Conservation (phyloP, 2,797 vertebrate species). For the Argentina silus region DNA sequence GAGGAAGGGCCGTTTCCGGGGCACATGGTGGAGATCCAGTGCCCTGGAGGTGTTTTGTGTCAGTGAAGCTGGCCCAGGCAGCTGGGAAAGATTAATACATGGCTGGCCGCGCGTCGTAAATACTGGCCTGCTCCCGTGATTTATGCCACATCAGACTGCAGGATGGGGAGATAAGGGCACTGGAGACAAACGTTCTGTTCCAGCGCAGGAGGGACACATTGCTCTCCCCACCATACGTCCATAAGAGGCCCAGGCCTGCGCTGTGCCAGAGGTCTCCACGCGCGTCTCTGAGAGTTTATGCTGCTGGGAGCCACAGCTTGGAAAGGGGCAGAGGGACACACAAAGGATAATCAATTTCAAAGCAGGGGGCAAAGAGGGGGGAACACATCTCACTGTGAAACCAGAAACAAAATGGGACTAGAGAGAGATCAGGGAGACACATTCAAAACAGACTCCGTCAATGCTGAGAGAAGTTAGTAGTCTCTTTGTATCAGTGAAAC, state of each 20-base stretch:
- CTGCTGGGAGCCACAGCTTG: background rate
- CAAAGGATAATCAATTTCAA: background rate
- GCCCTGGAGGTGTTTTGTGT: constrained; percentile 67
- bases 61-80: constrained; percentile 53
- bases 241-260: background rate
- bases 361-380: background rate
- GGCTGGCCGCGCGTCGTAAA: constrained; percentile 44
- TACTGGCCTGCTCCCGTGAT: constrained; percentile 63
- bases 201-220: constrained; percentile 26
- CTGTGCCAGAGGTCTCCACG: constrained; percentile 32
- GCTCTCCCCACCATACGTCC: constrained; percentile 13
- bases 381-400: no score
- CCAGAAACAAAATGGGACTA: no score
- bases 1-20: constrained; percentile 62
- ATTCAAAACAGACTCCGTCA: no score
- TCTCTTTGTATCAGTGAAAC: no score
- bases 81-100: constrained; percentile 64
- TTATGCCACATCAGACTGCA: constrained; percentile 56
- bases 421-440: no score
- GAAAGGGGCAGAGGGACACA: background rate
- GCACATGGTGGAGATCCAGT: constrained; percentile 63
- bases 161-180: constrained; percentile 65
- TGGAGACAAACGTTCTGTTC: constrained; percentile 47
- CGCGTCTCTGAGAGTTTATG: background rate
- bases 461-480: no score